Base-by-base conservation (phyloP, 2,888 invertebrate species). In the Thelaira solivaga region DNA sequence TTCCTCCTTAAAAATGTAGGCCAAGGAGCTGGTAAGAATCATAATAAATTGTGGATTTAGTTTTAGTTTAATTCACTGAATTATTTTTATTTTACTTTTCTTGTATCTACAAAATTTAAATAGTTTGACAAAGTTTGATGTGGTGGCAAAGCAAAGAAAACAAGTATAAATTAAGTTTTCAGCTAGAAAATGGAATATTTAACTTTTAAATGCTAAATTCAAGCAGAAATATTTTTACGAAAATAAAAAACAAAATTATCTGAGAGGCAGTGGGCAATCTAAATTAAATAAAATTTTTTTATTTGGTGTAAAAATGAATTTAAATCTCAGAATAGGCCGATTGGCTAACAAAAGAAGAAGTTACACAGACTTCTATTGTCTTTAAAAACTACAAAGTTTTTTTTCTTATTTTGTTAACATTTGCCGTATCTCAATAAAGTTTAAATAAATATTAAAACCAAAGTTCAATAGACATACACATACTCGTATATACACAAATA, bases 31-130 rank as follows among this genome's bases (percentile, higher is more conserved):
- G 55, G 47, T 31, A 55, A 13, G 22, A 39, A 53, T 62, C n/a
- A 53, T 43, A 53, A 43, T 64, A 47, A 64, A 55, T 29, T 64
- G 39, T 36, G 62, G 62, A 16, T 36, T 62, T 55, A 53, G 45
- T 62, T 72, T 51, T 36, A 64, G 53, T 64, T 72, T 47, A 55
- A 57, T 64, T 62, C 72, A 64, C 41, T 72, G 55, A 64, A 72
- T 64, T 57, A 55, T 39, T 72, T 72, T 69, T 55, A 45, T 10
- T 16, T 45, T 16, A 47, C n/a, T 64, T n/a, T n/a, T n/a, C n/a
- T n/a, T n/a, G n/a, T n/a, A n/a, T n/a, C n/a, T n/a, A n/a, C n/a
- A n/a, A n/a, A 47, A 64, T 55, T 72, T 64, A 64, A 72, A 72
- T 64, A 55, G 47, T 72, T 64, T 64, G 26, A 16, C 39, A 64